Conservation (phyloP, 1,140 invertebrate species). For the Lepidurus apus region DNA sequence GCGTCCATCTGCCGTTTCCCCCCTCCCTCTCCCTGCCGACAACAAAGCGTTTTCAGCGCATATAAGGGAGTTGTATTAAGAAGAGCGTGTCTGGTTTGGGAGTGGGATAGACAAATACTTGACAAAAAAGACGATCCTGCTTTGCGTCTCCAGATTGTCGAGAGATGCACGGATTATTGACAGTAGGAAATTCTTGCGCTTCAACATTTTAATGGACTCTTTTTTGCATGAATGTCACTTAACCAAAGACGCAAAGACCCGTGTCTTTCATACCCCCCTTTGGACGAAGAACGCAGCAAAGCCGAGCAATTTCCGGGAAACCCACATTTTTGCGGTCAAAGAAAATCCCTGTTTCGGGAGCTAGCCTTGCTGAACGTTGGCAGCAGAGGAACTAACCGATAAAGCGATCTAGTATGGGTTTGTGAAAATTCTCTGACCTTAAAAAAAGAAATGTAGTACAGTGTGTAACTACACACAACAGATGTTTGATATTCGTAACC, state of each 20-base stretch:
- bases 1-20: constrained; percentile 1
- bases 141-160: too few species aligned
- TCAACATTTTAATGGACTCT: not conserved
- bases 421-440: not conserved
- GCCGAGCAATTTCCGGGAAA: not conserved
- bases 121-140: not conserved
- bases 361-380: not conserved
- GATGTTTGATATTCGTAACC: constrained; percentile 6
- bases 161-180: not conserved
- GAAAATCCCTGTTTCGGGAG: not conserved
- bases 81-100: not conserved
- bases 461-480: not conserved
- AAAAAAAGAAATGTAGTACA: constrained; percentile 19
- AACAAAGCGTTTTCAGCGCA: not conserved
- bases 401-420: not conserved
- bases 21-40: not conserved
- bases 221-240: not conserved
- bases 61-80: not conserved
- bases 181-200: not conserved
- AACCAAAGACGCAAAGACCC: not conserved
- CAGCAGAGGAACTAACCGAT: not conserved
- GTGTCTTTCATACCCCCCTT: not conserved
- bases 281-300: not conserved
- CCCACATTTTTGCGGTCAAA: constrained; percentile 21
- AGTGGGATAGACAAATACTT: not conserved